Base-by-base conservation (phyloP, 2,888 invertebrate species). In the Timema cristinae region DNA sequence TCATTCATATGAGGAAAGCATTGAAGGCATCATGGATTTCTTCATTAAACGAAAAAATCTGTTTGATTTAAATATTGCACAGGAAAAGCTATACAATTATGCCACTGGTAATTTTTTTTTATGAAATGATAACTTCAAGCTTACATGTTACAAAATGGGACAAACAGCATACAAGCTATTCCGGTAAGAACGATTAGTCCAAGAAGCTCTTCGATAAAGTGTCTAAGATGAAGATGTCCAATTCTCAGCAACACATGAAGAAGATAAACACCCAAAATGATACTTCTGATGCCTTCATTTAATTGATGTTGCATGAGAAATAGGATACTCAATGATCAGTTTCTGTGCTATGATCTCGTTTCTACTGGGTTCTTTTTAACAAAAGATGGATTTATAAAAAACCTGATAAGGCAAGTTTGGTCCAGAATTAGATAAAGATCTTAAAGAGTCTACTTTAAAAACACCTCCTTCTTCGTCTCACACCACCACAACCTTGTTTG, bases 401-500 rank as follows among this genome's bases (percentile, higher is more conserved):
- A 56, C 56, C 9, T 56, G 56, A 56, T 56, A 7, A 56, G 16
- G n/a, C 56, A 56, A 56, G n/a, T 56, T 56, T 56, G n/a, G 56
- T 56, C 5, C 56, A 56, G 16, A 13, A 56, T 5, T 7, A 11
- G 7, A 7, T 15, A 16, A 16, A 8, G 16, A 56, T 10, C 8
- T 4, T 11, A 56, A 32, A 32, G 32, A 32, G 32, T 32, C 32
- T 2, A 32, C 32, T 32, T 32, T 56, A n/a, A 56, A n/a, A 56
- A 13, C 16, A 13, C 13, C 7, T 56, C 56, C 56, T 56, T 16
- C 9, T 13, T 56, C 56, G 6, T 56, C 9, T 56, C n/a, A 56
- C 11, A 56, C n/a, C 56, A 56, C 56, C 56, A 56, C 56, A 11
- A 56, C 13, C 10, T 11, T 56, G 56, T 56, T 56, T 56, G 56